These are phyloP conservation scores for Sebastes miniatus DNA, from an alignment of 2,797 vertebrate species.

Conservation along the genomic window DNA sequence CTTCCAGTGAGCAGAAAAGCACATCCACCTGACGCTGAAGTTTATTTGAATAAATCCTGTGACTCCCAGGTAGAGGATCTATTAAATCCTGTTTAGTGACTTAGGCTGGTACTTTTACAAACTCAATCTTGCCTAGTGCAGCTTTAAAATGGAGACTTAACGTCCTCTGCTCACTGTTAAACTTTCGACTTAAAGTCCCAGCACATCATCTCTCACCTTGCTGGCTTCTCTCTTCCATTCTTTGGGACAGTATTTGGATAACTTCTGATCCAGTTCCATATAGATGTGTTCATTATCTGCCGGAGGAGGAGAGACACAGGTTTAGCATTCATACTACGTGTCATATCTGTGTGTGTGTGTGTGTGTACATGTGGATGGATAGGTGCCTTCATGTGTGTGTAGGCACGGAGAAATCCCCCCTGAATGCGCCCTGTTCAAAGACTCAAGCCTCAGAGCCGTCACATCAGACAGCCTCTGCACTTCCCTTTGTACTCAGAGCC, in stretches of 20 bases:
- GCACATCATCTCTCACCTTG: conserved; percentile 84
- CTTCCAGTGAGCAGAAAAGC: neutral
- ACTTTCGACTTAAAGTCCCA: neutral
- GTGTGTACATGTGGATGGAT: neutral
- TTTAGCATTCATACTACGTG: conserved; percentile 3
- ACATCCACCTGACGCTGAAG: neutral
- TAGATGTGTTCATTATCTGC: conserved; percentile 98
- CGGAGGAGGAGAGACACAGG: conserved; percentile 35
- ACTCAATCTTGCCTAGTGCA: neutral
- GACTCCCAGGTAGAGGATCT: neutral
- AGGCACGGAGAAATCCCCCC: conserved; percentile 8
- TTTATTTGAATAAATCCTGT: neutral
- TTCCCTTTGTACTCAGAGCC: conserved; percentile 44
- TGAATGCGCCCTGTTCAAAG: conserved; percentile 47
- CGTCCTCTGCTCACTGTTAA: neutral
- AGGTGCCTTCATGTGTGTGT: neutral
- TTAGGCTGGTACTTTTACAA: neutral
- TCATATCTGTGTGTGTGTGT: conserved; percentile 1
- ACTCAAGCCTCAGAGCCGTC: conserved; percentile 5
- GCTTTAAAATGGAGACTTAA: neutral
- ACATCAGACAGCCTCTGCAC: conserved; percentile 36
- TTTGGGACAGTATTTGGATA: conserved; percentile 99
- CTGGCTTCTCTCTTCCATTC: conserved; percentile 99
- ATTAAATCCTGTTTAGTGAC: neutral
- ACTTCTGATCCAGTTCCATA: conserved; percentile 97